Evolutionary conservation across 2,888 invertebrate genomes (phyloP).

Genomic region (Saturnia japonica): DNA sequence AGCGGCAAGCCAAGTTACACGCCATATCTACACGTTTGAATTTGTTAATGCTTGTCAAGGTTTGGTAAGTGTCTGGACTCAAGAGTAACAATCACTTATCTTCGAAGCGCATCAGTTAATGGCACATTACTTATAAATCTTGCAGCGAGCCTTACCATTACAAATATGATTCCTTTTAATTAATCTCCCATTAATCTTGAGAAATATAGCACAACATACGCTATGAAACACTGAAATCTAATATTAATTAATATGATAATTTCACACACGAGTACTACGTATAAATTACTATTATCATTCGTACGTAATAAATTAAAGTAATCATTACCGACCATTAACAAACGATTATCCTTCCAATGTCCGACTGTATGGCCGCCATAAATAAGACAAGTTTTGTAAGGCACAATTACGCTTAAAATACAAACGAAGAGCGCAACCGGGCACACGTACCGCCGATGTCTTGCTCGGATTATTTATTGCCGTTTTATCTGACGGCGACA

Average conservation of each 20-base stretch:
- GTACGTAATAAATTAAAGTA: conserved; percentile 52
- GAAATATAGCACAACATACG: neutral
- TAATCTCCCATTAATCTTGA: neutral
- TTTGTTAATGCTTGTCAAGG: no score
- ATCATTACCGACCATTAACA: conserved; percentile 58
- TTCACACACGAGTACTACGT: conserved; percentile 9
- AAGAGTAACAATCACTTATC: no score
- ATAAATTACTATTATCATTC: conserved; percentile 33
- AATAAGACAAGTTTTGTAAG: conserved; percentile 59
- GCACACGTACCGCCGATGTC: conserved; percentile 68
- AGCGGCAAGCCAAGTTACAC: no score
- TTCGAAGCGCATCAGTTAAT: neutral
- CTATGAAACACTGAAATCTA: conserved; percentile 9
- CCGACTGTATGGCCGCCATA: conserved; percentile 41
- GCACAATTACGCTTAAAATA: conserved; percentile 75
- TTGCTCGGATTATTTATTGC: conserved; percentile 74
- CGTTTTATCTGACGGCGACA: conserved; percentile 73
- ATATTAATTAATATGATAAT: conserved; percentile 10
- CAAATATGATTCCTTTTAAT: neutral
- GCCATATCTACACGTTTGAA: no score
- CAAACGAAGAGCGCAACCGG: conserved; percentile 72
- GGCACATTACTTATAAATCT: neutral
- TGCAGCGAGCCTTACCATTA: neutral
- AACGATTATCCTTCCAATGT: conserved; percentile 59
- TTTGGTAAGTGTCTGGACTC: no score